These are phyloP conservation scores for Phylloscopus trochiloides DNA, from an alignment of 2,113 vertebrate species.

Conservation along the genomic window DNA sequence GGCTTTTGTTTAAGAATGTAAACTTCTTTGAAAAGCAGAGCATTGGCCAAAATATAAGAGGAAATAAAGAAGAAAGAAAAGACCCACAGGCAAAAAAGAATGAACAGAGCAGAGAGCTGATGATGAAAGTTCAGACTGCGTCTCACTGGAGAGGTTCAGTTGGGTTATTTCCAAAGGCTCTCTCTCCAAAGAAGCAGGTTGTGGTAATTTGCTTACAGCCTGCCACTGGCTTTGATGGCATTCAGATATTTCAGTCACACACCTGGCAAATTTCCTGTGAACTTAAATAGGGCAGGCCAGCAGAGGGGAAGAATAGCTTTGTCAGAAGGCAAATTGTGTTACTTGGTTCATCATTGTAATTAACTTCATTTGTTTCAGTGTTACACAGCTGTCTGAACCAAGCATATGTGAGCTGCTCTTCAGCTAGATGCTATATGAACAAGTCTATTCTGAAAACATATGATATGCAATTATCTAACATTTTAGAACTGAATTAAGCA, in stretches of 20 bases:
- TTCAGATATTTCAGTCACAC: not conserved
- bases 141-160: not conserved
- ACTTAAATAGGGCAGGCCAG: not conserved
- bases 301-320: not conserved
- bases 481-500: not conserved
- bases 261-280: slow-evolving; percentile 6
- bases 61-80: slow-evolving; percentile 24
- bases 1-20: slow-evolving; percentile 23
- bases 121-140: slow-evolving; percentile 8
- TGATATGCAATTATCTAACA: not conserved
- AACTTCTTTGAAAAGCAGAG: slow-evolving; percentile 43
- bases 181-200: slow-evolving; percentile 6
- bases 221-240: not conserved
- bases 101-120: not conserved
- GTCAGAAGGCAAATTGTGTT: slow-evolving; percentile 41
- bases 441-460: not conserved
- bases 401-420: not conserved
- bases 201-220: not conserved
- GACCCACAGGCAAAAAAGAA: not conserved
- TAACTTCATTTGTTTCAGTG: not conserved
- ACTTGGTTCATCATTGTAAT: not conserved
- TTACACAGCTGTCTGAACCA: not conserved
- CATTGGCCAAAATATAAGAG: not conserved
- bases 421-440: not conserved
- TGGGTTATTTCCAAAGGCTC: slow-evolving; percentile 35